A percentile compares a stretch with the other conserved stretches of the same genome.
phyloP scores from a whole-genome alignment of 2,113 vertebrate species.

The Ictalurus furcatus region DNA sequence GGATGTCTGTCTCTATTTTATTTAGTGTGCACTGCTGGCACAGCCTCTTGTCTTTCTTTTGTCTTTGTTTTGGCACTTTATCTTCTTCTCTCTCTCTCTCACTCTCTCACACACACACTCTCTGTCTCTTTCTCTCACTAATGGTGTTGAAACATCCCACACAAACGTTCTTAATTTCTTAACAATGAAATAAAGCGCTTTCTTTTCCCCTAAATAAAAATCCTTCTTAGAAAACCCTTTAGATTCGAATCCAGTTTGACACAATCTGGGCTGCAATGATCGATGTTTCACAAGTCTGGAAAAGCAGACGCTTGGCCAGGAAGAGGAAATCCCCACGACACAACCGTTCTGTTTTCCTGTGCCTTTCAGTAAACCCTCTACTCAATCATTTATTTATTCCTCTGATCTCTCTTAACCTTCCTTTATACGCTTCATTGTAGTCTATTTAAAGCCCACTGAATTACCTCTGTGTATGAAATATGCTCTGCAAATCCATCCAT shows the following conservation, averaged over 20 bases:
- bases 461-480: background rate
- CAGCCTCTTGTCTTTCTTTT: no score
- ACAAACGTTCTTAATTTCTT: background rate
- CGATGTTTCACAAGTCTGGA: background rate
- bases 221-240: background rate
- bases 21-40: no score
- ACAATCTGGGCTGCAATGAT: background rate
- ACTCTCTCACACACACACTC: no score
- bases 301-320: background rate
- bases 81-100: no score
- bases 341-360: background rate
- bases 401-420: background rate
- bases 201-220: background rate
- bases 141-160: no score
- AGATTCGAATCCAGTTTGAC: background rate
- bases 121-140: no score
- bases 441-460: background rate
- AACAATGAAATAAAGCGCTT: background rate
- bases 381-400: background rate
- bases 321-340: background rate
- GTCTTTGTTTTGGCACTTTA: no score
- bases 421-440: background rate
- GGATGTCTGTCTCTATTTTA: no score
- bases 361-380: background rate
- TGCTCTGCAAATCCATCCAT: background rate